phyloP scores from a whole-genome alignment of 2,888 invertebrate species.

The Tineola bisselliella region DNA sequence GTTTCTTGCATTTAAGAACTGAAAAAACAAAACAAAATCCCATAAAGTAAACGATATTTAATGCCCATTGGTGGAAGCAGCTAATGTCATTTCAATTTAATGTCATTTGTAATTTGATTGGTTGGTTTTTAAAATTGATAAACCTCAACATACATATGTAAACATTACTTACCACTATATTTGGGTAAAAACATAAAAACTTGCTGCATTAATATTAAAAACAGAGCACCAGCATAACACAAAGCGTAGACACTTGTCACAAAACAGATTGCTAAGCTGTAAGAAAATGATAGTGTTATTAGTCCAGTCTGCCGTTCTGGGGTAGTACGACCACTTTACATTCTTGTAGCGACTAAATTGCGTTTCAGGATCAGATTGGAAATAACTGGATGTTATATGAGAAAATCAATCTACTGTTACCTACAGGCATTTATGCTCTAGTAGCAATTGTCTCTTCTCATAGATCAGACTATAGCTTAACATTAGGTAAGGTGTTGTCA shows the following conservation, averaged over 20 bases:
- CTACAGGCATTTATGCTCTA: too few species aligned
- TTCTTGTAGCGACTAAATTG: background rate
- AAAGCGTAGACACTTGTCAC: constrained; percentile 62
- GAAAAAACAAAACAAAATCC: constrained; percentile 23
- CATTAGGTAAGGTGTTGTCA: too few species aligned
- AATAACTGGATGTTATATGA: background rate
- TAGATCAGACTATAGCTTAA: too few species aligned
- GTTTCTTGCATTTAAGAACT: constrained; percentile 46
- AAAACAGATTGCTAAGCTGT: constrained; percentile 66
- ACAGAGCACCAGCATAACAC: constrained; percentile 51
- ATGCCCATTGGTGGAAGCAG: too few species aligned
- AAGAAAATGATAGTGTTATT: constrained; percentile 32
- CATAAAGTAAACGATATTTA: too few species aligned
- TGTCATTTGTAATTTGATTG: background rate
- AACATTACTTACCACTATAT: constrained; percentile 40
- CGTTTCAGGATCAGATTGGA: background rate
- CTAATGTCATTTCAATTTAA: too few species aligned
- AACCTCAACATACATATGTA: too few species aligned
- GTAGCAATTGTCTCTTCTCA: too few species aligned
- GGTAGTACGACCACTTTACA: background rate
- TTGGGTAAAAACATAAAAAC: constrained; percentile 54
- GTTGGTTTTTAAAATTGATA: too few species aligned
- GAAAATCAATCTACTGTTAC: too few species aligned
- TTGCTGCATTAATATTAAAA: constrained; percentile 52
- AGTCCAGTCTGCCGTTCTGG: background rate